These are phyloP conservation scores for Aphis gossypii DNA, from an alignment of 1,140 invertebrate genomes.

Conservation along the genomic window DNA sequence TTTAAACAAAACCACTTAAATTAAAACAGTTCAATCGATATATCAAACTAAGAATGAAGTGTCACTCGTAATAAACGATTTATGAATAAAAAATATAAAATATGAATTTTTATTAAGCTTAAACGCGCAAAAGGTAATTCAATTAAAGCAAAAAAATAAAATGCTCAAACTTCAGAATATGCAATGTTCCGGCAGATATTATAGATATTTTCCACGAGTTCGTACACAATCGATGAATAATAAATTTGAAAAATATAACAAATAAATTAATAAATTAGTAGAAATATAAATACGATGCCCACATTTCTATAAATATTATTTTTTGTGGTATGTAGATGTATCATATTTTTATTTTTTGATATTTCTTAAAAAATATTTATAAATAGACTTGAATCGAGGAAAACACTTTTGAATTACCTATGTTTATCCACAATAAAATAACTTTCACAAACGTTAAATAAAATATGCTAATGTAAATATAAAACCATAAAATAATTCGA, in stretches of 20 bases:
- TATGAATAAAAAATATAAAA: not conserved
- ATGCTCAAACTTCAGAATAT: not conserved
- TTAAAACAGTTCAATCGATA: not conserved
- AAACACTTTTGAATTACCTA: not conserved
- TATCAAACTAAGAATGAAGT: not conserved
- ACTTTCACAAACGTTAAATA: not conserved
- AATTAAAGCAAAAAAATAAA: not conserved
- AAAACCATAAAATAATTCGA: not conserved
- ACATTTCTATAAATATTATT: not conserved
- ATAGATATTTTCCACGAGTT: not conserved
- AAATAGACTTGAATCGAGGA: not conserved
- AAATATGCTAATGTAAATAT: conserved; percentile 5
- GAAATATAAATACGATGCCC: not conserved
- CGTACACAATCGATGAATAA: not conserved
- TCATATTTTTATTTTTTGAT: not conserved
- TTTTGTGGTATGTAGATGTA: not conserved
- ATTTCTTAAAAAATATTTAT: not conserved
- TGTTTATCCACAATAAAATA: not conserved
- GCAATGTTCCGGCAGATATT: not conserved
- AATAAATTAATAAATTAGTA: not conserved
- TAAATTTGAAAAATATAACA: not conserved
- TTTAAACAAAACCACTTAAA: not conserved
- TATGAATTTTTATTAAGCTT: not conserved
- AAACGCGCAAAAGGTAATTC: not conserved
- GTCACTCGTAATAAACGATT: not conserved